These are phyloP conservation scores for Melangyna quadrimaculata DNA, from an alignment of 2,888 invertebrate species.

Conservation along the genomic window DNA sequence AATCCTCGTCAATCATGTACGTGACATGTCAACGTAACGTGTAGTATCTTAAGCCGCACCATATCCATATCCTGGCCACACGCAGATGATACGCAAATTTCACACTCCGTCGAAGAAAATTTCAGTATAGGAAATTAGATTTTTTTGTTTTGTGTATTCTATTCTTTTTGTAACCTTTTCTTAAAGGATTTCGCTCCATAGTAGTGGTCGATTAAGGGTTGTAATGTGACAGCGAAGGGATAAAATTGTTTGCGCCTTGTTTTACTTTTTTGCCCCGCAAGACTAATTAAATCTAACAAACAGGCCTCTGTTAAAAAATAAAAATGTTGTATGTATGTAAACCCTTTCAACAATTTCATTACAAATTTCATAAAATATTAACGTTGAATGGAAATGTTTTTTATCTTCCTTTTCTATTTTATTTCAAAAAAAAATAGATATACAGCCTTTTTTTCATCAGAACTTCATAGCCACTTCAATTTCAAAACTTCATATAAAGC, in stretches of 20 bases:
- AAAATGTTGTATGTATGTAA: neutral
- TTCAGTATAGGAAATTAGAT: slow-evolving; percentile 12
- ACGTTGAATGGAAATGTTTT: slow-evolving; percentile 9
- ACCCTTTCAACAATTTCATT: slow-evolving; percentile 64
- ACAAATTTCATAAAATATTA: slow-evolving; percentile 66
- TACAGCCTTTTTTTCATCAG: slow-evolving; percentile 12
- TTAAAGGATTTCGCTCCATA: neutral
- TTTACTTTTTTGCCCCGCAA: neutral
- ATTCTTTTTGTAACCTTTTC: neutral
- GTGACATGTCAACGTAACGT: slow-evolving; percentile 65
- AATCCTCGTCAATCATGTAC: slow-evolving; percentile 78
- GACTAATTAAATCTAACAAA: slow-evolving; percentile 58
- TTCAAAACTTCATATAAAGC: slow-evolving; percentile 6
- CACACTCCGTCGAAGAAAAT: neutral
- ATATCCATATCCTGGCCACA: neutral
- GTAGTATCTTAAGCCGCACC: neutral
- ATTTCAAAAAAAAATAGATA: slow-evolving; percentile 10
- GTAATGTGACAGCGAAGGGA: neutral
- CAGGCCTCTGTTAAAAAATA: neutral
- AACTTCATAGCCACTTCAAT: neutral
- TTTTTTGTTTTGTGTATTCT: neutral
- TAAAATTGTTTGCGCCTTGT: neutral
- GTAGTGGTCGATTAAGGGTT: slow-evolving; percentile 31
- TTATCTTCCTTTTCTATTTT: neutral
- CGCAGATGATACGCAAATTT: slow-evolving; percentile 47